Base-by-base conservation (phyloP, 1,140 invertebrate species). In the Marisa cornuarietis region DNA sequence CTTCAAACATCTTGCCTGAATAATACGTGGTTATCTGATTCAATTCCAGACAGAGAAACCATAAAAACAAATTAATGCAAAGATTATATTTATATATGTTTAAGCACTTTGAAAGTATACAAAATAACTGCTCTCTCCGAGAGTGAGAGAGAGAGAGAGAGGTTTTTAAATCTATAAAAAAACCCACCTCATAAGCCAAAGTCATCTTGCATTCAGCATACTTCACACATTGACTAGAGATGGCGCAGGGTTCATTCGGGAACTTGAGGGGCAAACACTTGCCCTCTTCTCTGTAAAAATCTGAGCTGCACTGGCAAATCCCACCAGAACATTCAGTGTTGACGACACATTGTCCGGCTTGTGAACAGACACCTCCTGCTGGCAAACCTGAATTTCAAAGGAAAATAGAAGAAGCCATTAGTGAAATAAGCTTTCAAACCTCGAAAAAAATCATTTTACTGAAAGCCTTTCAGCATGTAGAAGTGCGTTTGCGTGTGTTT, bases 301-400 rank as follows among this genome's bases (percentile, higher is more conserved):
- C 72, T n/a, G 77, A 42, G 13, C 61, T 71, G n/a, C 80, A 81
- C 26, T 58, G 62, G 52, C 80, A 81, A 42, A 72, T 68, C 4
- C 80, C 80, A 18, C 80, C 80, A 16, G 61, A 81, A 58, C 80
- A 81, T 31, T 81, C 71, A 0, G 80, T 62, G 52, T 78, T 78
- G 16, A 75, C 77, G 9, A 81, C 76, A 66, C 80, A 81, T 54
- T 75, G 49, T 14, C 71, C 80, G 14, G 71, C 66, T 22, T 77
- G 71, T 0, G 51, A 22, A 71, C 80, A 81, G 24, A 18, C 2
- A n/a, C 68, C 76, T n/a, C 76, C 76, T 20, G 65, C 63, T 24
- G 65, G 63, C 24, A 68, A 62, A 9, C 26, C 76, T 77, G 76
- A n/a, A 13, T 58, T 58, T 18, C 31, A 42, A 4, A 24, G 0